These are phyloP conservation scores for Sebastes aleutianus DNA, from an alignment of 2,797 vertebrate genomes.

Conservation along the genomic window DNA sequence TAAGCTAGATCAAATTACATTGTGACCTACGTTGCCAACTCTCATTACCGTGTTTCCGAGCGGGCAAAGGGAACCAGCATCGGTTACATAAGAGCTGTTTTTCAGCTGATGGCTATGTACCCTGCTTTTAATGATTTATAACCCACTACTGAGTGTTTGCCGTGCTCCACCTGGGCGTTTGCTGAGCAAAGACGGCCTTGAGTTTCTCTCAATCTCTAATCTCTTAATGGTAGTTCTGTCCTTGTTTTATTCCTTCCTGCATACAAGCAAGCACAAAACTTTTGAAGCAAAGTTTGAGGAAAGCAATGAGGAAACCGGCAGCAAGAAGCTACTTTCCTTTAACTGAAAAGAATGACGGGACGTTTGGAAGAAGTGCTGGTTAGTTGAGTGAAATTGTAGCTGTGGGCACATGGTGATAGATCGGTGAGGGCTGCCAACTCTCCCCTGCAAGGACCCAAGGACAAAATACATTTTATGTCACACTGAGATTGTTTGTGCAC, in stretches of 20 bases:
- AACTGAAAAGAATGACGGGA: constrained; percentile 26
- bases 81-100: constrained; percentile 49
- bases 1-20: constrained; percentile 31
- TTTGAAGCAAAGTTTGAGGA: constrained; percentile 32
- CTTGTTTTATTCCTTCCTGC: constrained; percentile 22
- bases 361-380: constrained; percentile 13
- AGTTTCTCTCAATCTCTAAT: constrained; percentile 24
- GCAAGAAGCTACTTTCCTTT: constrained; percentile 13
- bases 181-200: constrained; percentile 13
- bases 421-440: constrained; percentile 34
- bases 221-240: constrained; percentile 26
- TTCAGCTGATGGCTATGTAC: constrained; percentile 34
- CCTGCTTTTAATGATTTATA: constrained; percentile 53
- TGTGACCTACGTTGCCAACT: constrained; percentile 38
- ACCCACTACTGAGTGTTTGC: constrained; percentile 11
- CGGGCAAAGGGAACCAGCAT: constrained; percentile 9
- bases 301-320: background rate
- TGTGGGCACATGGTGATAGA: constrained; percentile 56
- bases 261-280: constrained; percentile 12
- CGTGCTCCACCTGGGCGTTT: constrained; percentile 13
- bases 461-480: constrained; percentile 30
- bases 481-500: background rate
- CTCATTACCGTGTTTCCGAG: constrained; percentile 31
- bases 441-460: constrained; percentile 15
- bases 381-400: constrained; percentile 59